phyloP scores from a whole-genome alignment of 2,113 vertebrate genomes.

The Elephantulus edwardii region DNA sequence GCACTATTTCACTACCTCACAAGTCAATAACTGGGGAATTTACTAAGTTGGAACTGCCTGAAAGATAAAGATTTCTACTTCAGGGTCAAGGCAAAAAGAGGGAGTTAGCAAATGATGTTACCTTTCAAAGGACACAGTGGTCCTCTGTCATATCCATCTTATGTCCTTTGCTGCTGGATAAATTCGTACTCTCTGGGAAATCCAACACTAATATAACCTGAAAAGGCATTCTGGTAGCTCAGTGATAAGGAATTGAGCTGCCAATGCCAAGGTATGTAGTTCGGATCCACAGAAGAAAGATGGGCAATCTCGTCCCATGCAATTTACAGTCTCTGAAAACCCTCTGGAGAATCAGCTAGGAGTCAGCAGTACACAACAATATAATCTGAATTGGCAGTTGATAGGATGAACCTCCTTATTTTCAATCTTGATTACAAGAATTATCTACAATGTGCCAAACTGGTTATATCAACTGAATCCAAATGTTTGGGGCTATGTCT shows the following conservation, averaged over 20 bases:
- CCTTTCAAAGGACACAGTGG: neutral
- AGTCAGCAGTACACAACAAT: too few species aligned
- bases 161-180: conserved; percentile 38
- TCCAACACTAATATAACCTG: neutral
- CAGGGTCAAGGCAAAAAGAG: neutral
- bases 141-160: neutral
- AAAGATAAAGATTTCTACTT: conserved; percentile 40
- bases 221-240: too few species aligned
- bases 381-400: neutral
- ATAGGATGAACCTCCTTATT: neutral
- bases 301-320: too few species aligned
- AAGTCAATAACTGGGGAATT: neutral
- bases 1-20: conserved; percentile 9
- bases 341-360: too few species aligned
- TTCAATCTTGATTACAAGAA: conserved; percentile 52
- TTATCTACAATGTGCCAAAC: neutral
- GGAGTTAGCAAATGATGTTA: neutral
- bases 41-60: conserved; percentile 26
- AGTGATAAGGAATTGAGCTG: too few species aligned
- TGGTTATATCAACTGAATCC: conserved; percentile 12
- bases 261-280: too few species aligned
- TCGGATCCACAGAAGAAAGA: too few species aligned
- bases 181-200: too few species aligned
- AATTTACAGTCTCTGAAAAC: too few species aligned
- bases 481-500: neutral